These are phyloP conservation scores for Enteromius afrohamiltoni DNA, from an alignment of 2,797 vertebrate genomes.

Conservation along the genomic window DNA sequence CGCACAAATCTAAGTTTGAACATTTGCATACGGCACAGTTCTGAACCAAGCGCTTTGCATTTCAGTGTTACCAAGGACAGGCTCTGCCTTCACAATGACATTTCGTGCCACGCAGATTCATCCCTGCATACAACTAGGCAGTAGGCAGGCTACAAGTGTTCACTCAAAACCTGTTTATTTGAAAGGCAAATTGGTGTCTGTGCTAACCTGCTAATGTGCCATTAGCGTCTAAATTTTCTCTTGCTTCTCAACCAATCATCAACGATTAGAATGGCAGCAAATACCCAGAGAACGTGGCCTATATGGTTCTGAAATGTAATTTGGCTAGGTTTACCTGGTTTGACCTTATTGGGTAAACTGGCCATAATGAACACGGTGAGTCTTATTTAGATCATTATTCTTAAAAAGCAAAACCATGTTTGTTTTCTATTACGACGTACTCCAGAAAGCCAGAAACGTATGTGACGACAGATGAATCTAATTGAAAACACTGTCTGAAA, in stretches of 20 bases:
- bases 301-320: not conserved
- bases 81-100: slow-evolving; percentile 22
- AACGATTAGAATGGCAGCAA: not conserved
- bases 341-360: slow-evolving; percentile 9
- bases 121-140: not conserved
- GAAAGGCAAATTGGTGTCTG: slow-evolving; percentile 46
- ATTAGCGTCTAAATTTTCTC: slow-evolving; percentile 16
- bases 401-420: not conserved
- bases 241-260: not conserved
- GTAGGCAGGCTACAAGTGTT: slow-evolving; percentile 16
- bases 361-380: not conserved
- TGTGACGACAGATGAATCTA: not conserved
- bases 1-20: not conserved
- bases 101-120: slow-evolving; percentile 38
- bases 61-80: slow-evolving; percentile 35
- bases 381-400: not conserved
- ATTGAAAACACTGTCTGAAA: not conserved
- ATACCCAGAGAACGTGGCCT: not conserved
- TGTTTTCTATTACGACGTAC: not conserved
- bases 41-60: slow-evolving; percentile 39
- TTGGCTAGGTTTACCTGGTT: not conserved
- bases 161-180: slow-evolving; percentile 42
- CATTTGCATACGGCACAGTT: slow-evolving; percentile 37
- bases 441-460: not conserved
- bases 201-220: slow-evolving; percentile 25